These are phyloP conservation scores for Tenrec ecaudatus DNA, from an alignment of 2,113 vertebrate species.

Conservation along the genomic window DNA sequence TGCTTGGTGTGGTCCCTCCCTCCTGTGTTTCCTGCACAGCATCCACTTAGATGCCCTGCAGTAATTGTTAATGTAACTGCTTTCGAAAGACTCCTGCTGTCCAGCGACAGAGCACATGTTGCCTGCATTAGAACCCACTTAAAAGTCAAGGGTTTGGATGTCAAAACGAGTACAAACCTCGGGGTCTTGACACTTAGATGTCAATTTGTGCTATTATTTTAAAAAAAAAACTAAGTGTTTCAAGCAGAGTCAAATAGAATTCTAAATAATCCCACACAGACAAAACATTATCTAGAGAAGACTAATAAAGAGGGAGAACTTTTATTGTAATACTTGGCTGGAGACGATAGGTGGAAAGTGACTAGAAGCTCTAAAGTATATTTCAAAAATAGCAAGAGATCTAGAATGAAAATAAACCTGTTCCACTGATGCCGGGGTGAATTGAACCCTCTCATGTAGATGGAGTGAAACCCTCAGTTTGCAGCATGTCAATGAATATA, in stretches of 20 bases:
- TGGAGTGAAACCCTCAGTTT: not conserved
- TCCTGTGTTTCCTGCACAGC: slow-evolving; percentile 56
- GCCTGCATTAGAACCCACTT: slow-evolving; percentile 57
- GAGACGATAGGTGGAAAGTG: not conserved
- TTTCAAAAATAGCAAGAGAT: not conserved
- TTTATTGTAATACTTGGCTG: not conserved
- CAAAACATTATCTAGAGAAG: slow-evolving; percentile 20
- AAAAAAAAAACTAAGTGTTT: not conserved
- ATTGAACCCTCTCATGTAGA: not conserved
- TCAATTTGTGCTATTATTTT: slow-evolving; percentile 23
- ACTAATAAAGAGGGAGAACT: not conserved
- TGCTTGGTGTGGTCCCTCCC: not conserved
- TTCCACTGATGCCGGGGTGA: not conserved
- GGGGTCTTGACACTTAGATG: slow-evolving; percentile 25
- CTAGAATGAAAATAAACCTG: not conserved
- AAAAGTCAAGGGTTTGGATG: slow-evolving; percentile 68
- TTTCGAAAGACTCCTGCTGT: slow-evolving; percentile 45
- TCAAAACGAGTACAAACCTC: slow-evolving; percentile 52
- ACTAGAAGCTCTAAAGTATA: not conserved
- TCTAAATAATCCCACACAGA: not conserved
- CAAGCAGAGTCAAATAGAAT: slow-evolving; percentile 47
- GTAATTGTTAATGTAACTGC: slow-evolving; percentile 66
- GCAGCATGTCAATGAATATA: not conserved
- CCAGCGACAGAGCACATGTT: slow-evolving; percentile 12
- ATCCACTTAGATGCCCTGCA: slow-evolving; percentile 24